Base-by-base conservation (phyloP, 2,797 vertebrate species). In the Danio choprae region DNA sequence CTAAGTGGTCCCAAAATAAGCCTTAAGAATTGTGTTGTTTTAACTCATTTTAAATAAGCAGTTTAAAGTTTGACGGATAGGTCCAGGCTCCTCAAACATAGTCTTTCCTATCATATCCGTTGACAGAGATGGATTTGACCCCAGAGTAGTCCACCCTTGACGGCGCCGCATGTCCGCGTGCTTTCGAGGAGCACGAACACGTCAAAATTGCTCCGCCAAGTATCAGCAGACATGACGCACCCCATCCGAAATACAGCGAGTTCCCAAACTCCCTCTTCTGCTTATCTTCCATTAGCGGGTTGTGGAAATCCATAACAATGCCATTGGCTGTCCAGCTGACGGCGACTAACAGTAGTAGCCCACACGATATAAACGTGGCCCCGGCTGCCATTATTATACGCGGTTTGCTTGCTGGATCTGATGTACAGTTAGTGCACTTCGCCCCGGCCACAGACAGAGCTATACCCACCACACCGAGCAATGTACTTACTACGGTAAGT, bases 221-320 rank as follows among this genome's bases (percentile, higher is more conserved):
- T 43, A 95, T 83, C 72, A 95, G 90, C 86, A 95, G 81, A 72
- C 91, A 94, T 84, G 93, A 93, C n/a, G 94, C 89, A 22, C 92
- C 92, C 94, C 94, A 95, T 44, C 94, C 94, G 7, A 95, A 95
- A 86, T 95, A 95, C 86, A 95, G 86, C 1, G 94, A 93, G 4
- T 95, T 95, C 3, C 94, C 94, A 16, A 95, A 95, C 85, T 95
- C 94, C 75, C 94, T 91, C 88, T 95, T 95, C 64, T 92, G 93
- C 0, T 92, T 94, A 83, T 94, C 93, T 86, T 93, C 91, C 86
- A 95, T 85, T 81, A 93, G n/a, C 0, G 93, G 92, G 88, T 95
- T 92, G 68, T 94, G 89, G 85, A 94, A 95, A 76, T 90, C 93
- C 81, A 92, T 46, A 16, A 94, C 84, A 64, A 95, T 95, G 85